A percentile compares a stretch with the other conserved stretches of the same genome.
phyloP scores from a whole-genome alignment of 92 coral and sea anemone genomes.

The Siderastrea radians region DNA sequence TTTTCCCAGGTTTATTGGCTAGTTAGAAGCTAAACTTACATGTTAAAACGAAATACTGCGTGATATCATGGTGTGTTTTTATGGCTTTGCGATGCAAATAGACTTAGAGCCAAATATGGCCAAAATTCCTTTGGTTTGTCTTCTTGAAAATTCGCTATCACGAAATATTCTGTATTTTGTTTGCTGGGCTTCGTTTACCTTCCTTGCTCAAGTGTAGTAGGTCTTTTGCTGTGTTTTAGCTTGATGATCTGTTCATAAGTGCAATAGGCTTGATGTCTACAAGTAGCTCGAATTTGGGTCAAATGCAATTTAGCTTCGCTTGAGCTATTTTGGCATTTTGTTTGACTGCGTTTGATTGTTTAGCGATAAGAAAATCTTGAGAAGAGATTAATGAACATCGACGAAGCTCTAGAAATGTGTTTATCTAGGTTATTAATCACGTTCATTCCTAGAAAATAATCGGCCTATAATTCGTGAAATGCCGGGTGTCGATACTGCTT shows the following conservation, averaged over 20 bases:
- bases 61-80: not conserved
- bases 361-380: constrained; percentile 1
- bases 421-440: constrained; percentile 9
- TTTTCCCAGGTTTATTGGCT: not conserved
- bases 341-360: constrained; percentile 7
- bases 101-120: constrained; percentile 12
- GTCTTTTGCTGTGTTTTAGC: not conserved
- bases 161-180: not conserved
- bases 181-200: not conserved
- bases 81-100: constrained; percentile 9
- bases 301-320: constrained; percentile 28
- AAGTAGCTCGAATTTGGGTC: not conserved
- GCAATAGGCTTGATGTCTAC: not conserved
- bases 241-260: constrained; percentile 7
- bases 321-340: not conserved
- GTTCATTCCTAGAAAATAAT: not conserved
- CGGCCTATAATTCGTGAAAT: not conserved
- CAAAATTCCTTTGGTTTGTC: constrained; percentile 12
- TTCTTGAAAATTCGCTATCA: not conserved
- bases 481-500: not conserved
- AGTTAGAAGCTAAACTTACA: not conserved
- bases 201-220: not conserved
- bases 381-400: constrained; percentile 20
- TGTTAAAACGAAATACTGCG: not conserved
- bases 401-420: constrained; percentile 1